Conservation (phyloP, 2,888 invertebrate species). For the Thalpophila matura region DNA sequence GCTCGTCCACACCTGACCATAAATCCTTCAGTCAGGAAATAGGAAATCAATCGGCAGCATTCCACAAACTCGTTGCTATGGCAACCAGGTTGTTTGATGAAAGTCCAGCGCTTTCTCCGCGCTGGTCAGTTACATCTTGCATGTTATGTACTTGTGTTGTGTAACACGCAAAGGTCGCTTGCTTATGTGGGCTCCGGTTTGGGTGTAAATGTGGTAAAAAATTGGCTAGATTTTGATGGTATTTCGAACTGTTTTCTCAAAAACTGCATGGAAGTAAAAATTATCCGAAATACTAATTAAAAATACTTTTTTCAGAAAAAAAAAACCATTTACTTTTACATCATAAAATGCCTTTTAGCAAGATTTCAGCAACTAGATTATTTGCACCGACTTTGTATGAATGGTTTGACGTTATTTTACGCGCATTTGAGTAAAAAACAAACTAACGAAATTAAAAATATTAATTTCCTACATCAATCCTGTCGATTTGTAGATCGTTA, state of each 20-base stretch:
- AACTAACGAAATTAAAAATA: not conserved
- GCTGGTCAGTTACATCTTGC: constrained; percentile 37
- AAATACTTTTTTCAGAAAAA: too few relatives aligned
- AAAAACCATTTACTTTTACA: too few relatives aligned
- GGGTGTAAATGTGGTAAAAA: not conserved
- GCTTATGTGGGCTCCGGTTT: not conserved
- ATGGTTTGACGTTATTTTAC: too few relatives aligned
- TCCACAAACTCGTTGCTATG: constrained; percentile 55
- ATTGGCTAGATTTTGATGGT: not conserved
- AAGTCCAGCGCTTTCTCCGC: constrained; percentile 63
- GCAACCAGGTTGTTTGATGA: constrained; percentile 56
- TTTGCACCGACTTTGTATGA: too few relatives aligned
- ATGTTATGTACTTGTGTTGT: constrained; percentile 32
- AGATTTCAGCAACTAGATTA: too few relatives aligned
- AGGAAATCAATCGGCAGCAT: constrained; percentile 60
- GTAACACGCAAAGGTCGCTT: constrained; percentile 24
- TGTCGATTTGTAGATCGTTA: not conserved
- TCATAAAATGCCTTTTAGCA: too few relatives aligned
- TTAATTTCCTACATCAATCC: not conserved
- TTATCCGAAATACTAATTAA: too few relatives aligned
- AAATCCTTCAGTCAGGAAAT: constrained; percentile 59
- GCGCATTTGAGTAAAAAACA: too few relatives aligned
- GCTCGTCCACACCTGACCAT: constrained; percentile 25
- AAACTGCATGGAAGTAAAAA: not conserved
- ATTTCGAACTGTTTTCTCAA: not conserved